Base-by-base conservation (phyloP, 2,888 invertebrate species). In the Tenthredo distinguenda region DNA sequence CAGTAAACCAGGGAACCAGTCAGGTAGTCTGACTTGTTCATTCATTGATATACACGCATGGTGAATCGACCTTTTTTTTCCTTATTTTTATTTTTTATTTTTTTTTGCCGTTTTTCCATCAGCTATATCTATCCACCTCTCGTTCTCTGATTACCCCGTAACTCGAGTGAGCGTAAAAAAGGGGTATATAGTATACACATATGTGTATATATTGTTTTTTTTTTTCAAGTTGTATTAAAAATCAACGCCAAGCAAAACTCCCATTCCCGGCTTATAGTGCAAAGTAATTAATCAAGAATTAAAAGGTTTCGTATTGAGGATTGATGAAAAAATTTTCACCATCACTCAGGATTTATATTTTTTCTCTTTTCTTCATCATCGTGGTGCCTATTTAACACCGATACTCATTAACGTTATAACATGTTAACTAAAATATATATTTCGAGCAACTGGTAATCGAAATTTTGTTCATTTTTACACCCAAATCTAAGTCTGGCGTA, bases 221-320 rank as follows among this genome's bases (percentile, higher is more conserved):
- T 79, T 81, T 81, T 58, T 81, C 10, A 62, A 62, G 58, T 81
- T 62, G 10, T 26, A 62, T 62, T 15, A 81, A 40, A 81, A 58
- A 81, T 58, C 81, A 26, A 81, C 58, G 62, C 81, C 40, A 55
- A 31, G 77, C 21, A 40, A 58, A 81, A 21, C 34, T 40, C 62
- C 15, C 31, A 55, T 43, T 18, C 15, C n/a, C 3, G 21, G 21
- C 10, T 37, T 40, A 26, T 21, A 31, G 21, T 58, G 62, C 21
- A 10, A 26, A 62, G 81, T 81, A 62, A 81, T 81, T 81, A 58
- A 81, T 81, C 81, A 81, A 58, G 40, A 62, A 81, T 81, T 62
- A 37, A 77, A 81, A 81, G 81, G 62, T 62, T 81, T 81, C 40
- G 81, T 26, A 68, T 68, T 15, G 43, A 21, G 15, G 12, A 47